phyloP scores from a whole-genome alignment of 2,113 vertebrate species.

The Peromyscus californicus region DNA sequence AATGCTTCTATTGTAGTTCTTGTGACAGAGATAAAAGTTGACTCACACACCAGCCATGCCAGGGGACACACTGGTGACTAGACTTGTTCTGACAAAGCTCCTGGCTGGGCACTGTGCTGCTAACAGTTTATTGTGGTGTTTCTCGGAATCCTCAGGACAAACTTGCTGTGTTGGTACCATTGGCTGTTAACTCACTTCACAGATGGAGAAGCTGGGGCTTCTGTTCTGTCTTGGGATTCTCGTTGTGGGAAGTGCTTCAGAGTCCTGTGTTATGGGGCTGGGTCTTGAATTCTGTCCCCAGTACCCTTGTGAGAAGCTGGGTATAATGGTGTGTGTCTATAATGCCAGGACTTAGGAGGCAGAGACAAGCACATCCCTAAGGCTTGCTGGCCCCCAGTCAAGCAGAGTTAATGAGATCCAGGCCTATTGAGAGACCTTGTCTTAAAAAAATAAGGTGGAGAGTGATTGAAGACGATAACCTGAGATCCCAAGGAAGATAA shows the following conservation, averaged over 20 bases:
- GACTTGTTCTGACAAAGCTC: accelerated
- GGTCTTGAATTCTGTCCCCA: background rate
- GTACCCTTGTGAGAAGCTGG: background rate
- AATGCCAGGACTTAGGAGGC: too few relatives aligned
- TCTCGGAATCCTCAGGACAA: background rate
- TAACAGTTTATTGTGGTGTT: accelerated
- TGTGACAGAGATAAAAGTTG: background rate
- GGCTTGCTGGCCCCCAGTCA: background rate
- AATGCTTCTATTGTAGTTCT: background rate
- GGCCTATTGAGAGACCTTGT: background rate
- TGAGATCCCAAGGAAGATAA: background rate
- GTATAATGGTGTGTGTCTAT: background rate
- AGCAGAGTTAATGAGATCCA: too few relatives aligned
- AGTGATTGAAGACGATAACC: background rate
- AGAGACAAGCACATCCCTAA: too few relatives aligned
- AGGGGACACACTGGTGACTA: background rate
- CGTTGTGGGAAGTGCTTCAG: background rate
- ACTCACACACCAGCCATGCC: background rate
- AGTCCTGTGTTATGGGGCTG: background rate
- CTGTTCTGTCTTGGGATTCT: background rate
- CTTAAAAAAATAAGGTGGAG: background rate
- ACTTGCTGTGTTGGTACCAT: background rate
- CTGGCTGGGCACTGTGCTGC: background rate
- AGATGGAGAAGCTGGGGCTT: background rate
- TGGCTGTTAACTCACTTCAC: background rate